phyloP scores from a whole-genome alignment of 1,140 invertebrate species.

The Campoletis sonorensis region DNA sequence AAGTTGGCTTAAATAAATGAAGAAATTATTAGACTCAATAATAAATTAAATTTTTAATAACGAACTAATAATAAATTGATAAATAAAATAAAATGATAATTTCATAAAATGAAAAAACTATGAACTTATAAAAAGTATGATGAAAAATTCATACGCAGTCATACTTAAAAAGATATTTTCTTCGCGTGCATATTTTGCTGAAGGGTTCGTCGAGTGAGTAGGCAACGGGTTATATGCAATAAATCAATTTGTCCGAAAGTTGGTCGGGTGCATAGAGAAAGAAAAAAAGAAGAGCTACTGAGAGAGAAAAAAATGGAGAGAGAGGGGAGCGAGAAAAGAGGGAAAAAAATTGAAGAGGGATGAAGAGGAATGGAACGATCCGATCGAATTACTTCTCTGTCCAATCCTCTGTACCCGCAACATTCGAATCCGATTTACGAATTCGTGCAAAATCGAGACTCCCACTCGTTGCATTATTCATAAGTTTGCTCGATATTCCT shows the following conservation, averaged over 20 bases:
- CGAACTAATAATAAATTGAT: too few species aligned
- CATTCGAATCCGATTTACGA: constrained; percentile 43
- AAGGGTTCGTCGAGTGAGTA: neutral
- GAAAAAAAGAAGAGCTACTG: neutral
- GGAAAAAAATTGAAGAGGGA: neutral
- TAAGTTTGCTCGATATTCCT: constrained; percentile 36
- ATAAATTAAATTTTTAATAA: too few species aligned
- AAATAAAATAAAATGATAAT: too few species aligned
- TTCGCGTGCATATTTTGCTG: neutral
- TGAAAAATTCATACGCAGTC: too few species aligned
- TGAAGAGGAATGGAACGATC: neutral
- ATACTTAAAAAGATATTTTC: too few species aligned
- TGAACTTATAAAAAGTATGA: too few species aligned
- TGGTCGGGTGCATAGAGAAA: neutral
- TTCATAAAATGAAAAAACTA: too few species aligned
- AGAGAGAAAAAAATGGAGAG: neutral
- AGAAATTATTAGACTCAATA: too few species aligned
- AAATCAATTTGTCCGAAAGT: constrained; percentile 44
- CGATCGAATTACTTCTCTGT: constrained; percentile 32
- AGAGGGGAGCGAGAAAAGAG: neutral
- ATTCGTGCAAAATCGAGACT: constrained; percentile 37
- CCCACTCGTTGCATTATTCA: constrained; percentile 42
- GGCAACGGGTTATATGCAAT: neutral
- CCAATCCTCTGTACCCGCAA: constrained; percentile 36
- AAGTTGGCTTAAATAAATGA: too few species aligned